Evolutionary conservation across 1,140 invertebrate species (phyloP).

Genomic region (Drosophila kanapiae): DNA sequence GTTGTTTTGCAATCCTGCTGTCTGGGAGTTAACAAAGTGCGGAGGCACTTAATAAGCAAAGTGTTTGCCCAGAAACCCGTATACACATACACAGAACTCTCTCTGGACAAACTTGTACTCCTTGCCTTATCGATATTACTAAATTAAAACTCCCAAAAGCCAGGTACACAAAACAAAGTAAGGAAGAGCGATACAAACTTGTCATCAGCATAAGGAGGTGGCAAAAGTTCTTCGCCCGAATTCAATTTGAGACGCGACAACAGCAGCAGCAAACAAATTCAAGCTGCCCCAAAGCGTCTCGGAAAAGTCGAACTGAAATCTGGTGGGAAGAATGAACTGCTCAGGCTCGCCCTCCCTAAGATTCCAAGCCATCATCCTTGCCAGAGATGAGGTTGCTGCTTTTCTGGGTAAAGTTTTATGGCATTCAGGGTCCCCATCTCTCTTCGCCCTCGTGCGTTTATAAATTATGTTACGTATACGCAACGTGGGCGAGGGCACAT

Average conservation of each 20-base stretch:
- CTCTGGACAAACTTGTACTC: conserved; percentile 6
- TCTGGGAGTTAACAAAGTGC: conserved; percentile 52
- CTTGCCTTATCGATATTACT: conserved; percentile 34
- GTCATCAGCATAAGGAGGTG: conserved; percentile 45
- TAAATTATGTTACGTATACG: conserved; percentile 80
- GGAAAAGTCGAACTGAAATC: conserved; percentile 38
- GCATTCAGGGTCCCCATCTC: conserved; percentile 1
- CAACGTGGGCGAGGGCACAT: conserved; percentile 63
- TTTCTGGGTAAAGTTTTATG: conserved; percentile 55
- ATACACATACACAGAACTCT: not conserved
- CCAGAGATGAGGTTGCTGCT: conserved; percentile 37
- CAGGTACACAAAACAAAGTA: conserved; percentile 26
- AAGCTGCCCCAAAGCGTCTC: conserved; percentile 39
- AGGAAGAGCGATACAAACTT: conserved; percentile 26
- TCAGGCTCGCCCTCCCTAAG: not conserved
- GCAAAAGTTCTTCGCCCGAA: conserved; percentile 45
- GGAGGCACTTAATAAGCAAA: conserved; percentile 71
- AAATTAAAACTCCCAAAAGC: conserved; percentile 40
- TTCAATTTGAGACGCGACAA: conserved; percentile 63
- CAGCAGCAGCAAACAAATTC: conserved; percentile 48
- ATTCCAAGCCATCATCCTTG: not conserved
- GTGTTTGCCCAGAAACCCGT: conserved; percentile 34
- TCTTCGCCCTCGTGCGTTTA: conserved; percentile 29
- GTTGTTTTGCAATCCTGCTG: conserved; percentile 16
- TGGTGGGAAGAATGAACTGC: conserved; percentile 25